Percentiles rank a stretch among this genome's conserved stretches.
phyloP scores from a whole-genome alignment of 2,113 vertebrate species.

The Gadus chalcogrammus region DNA sequence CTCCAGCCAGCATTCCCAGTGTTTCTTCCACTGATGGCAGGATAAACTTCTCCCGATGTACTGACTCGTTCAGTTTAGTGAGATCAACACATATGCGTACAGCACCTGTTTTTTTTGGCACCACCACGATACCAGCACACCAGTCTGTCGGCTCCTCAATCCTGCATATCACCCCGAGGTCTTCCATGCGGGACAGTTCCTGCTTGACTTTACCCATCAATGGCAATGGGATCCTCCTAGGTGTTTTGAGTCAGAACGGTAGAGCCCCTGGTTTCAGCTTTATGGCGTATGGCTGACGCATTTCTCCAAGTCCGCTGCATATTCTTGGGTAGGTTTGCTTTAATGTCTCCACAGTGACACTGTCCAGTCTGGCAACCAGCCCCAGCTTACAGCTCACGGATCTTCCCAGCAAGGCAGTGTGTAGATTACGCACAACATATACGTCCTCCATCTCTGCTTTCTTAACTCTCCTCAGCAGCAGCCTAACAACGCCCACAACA shows the following conservation, averaged over 20 bases:
- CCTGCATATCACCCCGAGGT: not conserved
- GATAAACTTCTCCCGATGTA: not conserved
- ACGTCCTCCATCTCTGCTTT: not conserved
- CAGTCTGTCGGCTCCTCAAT: not conserved
- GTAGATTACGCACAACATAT: not conserved
- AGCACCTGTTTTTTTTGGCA: slow-evolving; percentile 8
- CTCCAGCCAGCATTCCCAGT: too few relatives aligned
- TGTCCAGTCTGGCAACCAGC: too few relatives aligned
- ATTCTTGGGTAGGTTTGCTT: not conserved
- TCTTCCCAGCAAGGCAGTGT: not conserved
- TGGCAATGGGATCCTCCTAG: too few relatives aligned
- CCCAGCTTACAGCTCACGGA: too few relatives aligned
- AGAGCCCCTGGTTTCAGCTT: not conserved
- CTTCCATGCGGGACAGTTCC: slow-evolving; percentile 6
- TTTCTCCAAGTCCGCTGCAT: too few relatives aligned
- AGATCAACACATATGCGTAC: slow-evolving; percentile 1
- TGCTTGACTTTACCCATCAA: not conserved
- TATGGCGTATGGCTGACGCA: not conserved
- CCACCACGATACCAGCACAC: not conserved
- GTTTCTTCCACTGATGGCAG: not conserved
- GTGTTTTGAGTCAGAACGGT: too few relatives aligned
- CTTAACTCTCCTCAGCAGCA: not conserved
- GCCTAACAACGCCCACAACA: not conserved
- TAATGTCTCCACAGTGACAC: not conserved
- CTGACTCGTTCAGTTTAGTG: slow-evolving; percentile 4